Conservation (phyloP, 2,797 vertebrate genomes). For the Gambusia yucatana region DNA sequence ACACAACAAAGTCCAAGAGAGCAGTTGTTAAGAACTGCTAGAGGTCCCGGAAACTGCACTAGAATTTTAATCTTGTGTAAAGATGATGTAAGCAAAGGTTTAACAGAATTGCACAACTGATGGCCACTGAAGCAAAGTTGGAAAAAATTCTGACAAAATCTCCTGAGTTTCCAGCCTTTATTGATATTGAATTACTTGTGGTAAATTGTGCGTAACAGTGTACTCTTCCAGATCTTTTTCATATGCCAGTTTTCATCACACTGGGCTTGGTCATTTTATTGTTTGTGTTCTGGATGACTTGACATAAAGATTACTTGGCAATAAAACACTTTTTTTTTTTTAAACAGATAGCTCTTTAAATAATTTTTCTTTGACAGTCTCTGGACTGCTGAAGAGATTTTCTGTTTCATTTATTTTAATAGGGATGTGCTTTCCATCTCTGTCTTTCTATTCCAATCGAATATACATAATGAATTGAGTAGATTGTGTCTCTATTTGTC, state of each 20-base stretch:
- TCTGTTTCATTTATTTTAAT: slow-evolving; percentile 70
- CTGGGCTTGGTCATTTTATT: slow-evolving; percentile 25
- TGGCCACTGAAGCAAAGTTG: neutral
- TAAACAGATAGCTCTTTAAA: slow-evolving; percentile 32
- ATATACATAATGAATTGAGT: slow-evolving; percentile 57
- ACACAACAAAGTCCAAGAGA: neutral
- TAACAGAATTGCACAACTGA: neutral
- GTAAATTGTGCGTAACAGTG: slow-evolving; percentile 7
- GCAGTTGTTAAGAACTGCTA: neutral
- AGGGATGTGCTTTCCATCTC: slow-evolving; percentile 50
- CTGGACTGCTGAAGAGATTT: slow-evolving; percentile 65
- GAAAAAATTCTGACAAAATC: slow-evolving; percentile 13
- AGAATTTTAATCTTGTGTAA: neutral
- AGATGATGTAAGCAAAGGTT: neutral
- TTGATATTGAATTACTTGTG: slow-evolving; percentile 4
- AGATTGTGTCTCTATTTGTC: slow-evolving; percentile 54
- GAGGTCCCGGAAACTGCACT: neutral
- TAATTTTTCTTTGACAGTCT: slow-evolving; percentile 48
- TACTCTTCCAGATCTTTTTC: slow-evolving; percentile 3
- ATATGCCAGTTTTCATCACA: slow-evolving; percentile 14
- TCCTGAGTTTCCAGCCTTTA: slow-evolving; percentile 1
- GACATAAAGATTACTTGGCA: slow-evolving; percentile 31
- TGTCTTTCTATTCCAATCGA: slow-evolving; percentile 43
- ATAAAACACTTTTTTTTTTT: slow-evolving; percentile 23
- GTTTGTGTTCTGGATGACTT: slow-evolving; percentile 36